Conservation (phyloP, 1,140 invertebrate genomes). For the Ostrea denselamellosa region DNA sequence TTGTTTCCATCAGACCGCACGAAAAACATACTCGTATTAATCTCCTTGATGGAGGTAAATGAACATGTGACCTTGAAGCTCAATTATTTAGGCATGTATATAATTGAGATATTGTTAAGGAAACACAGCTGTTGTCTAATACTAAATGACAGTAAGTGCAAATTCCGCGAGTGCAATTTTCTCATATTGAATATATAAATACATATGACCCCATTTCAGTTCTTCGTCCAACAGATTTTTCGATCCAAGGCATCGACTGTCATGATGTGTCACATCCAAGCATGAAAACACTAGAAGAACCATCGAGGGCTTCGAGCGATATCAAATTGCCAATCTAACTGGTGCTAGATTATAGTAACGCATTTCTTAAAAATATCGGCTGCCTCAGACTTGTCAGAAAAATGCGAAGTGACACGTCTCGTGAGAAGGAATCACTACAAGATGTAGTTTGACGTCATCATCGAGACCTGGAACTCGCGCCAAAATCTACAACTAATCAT, state of each 20-base stretch:
- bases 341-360: slow-evolving; percentile 26
- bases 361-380: slow-evolving; percentile 11
- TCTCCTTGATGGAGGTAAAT: not conserved
- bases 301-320: not conserved
- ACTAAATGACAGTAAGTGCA: not conserved
- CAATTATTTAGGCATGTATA: not conserved
- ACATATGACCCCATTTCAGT: not conserved
- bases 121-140: not conserved
- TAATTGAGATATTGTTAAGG: not conserved
- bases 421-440: slow-evolving; percentile 32
- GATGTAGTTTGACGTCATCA: slow-evolving; percentile 32
- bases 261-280: not conserved
- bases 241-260: not conserved
- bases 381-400: not conserved
- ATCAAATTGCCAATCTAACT: not conserved
- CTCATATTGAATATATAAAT: not conserved
- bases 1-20: no score
- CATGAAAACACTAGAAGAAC: not conserved
- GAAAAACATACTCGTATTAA: no score
- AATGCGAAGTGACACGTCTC: slow-evolving; percentile 25
- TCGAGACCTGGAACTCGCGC: slow-evolving; percentile 5
- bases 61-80: not conserved
- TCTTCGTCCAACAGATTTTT: not conserved
- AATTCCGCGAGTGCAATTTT: not conserved
- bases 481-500: slow-evolving; percentile 31